Evolutionary conservation across 1,140 invertebrate species (phyloP), one percentile per base, ranked within the genome.

Genomic region (Panulirus ornatus): DNA sequence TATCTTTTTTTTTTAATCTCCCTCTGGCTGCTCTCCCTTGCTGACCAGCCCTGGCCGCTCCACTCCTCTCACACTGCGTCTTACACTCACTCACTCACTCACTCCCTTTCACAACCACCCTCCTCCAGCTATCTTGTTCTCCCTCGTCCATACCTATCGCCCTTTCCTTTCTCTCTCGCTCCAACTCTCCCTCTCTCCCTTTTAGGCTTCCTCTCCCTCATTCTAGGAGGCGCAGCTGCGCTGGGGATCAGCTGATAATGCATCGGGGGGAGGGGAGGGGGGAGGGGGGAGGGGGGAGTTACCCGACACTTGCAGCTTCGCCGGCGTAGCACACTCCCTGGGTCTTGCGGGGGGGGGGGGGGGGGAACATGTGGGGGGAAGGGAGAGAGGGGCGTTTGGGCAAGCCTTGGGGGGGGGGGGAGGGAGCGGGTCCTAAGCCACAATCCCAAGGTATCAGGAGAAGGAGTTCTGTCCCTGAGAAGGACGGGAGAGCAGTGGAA

Each of bases 11-110:
- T 34, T 27, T 27, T 27, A 11, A n/a, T 27, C n/a, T 70, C 36
- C 66, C 66, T n/a, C 66, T 70, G 9, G n/a, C n/a, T 70, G 27
- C 66, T 63, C 27, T 63, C 58, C 22, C 66, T 63, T 22, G 27
- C 66, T 34, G 16, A 30, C 66, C 36, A 30, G 3, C 66, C 66
- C 66, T 70, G 27, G 66, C 66, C 5, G 27, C n/a, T 70, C 58
- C 19, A 16, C 11, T 27, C 8, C 75, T 78, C 75, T 78, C 75
- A 44, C 75, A 44, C 71, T 75, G 27, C 36, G 19, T 44, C 71
- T 75, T 34, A 34, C 71, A 34, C 71, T 75, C 71, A 34, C 71
- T 75, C 71, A 34, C 71, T 75, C 71, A 34, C 71, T 75, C 71
- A 34, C 71, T 75, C 71, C 36, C 71, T 75, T 34, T 75, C 71